Evolutionary conservation across 2,797 vertebrate species (phyloP), one percentile per base, ranked within the genome.

Genomic region (Muscicapa striata): DNA sequence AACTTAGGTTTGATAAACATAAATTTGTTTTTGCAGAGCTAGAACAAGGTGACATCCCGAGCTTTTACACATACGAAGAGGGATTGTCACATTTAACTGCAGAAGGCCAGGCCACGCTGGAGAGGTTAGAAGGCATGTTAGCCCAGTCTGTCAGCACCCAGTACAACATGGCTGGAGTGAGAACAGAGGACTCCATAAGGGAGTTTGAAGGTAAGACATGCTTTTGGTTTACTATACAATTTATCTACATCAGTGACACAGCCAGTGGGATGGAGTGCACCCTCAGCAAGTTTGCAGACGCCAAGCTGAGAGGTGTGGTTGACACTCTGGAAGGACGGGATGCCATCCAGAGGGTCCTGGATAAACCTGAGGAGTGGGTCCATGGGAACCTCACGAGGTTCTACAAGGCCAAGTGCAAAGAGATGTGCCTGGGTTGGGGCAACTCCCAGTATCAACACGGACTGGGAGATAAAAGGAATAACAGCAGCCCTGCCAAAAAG

Each of bases 61-160:
- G 98, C 17, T 99, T 99, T 97, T 99, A 98, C 96, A 99, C 99
- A 6, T 99, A 99, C 1, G 99, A 99, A 29, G 99, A 99, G 97
- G 99, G 99, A 57, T 96, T 99, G 95, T 99, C 99, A 0, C 98
- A 98, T 26, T 97, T 99, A 90, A 99, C 99, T 0, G 94, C 98
- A 15, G 99, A 99, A 97, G 99, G 99, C 43, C 99, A 99, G 93
- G 99, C 99, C 87, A 99, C 99, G 0, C 88, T 99, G 98, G 98
- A 99, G 97, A 97, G 99, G 79, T 97, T 99, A 93, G 99, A 99
- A 96, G 99, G 99, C 62, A 99, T 99, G 99, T 88, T 99, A 69
- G 98, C 99, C 66, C 98, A 99, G 90, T 99, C 99, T 0, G 98
- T 98, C 29, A 97, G 98, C 59, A 98, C 98, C 73, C 99, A 99